Evolutionary conservation across 2,113 vertebrate species (phyloP), one percentile per base, ranked within the genome.

Genomic region (Scolopax mira): DNA sequence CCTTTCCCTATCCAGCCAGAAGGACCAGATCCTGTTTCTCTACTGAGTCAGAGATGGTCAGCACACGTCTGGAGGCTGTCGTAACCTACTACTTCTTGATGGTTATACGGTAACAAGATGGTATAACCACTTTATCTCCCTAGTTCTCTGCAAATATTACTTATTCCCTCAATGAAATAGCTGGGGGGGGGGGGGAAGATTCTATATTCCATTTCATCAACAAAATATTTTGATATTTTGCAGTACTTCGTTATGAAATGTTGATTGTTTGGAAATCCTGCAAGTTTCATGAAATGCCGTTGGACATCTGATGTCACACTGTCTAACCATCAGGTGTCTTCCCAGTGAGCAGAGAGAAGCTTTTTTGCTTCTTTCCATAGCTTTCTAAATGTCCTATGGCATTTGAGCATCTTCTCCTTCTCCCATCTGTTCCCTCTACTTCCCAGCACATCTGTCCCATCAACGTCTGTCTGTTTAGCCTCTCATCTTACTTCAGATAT

Each of bases 181-280:
- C 18, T 0, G 41, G 13, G 41, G 6, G 9, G 33, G 23, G 33
- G 5, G 5, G 42, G 41, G 52, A 14, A 0, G 0, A 7, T 51
- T 79, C 41, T 55, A 67, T 60, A 37, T 5, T 69, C 14, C 6
- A 39, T 69, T 51, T 84, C 4, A 19, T 48, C 35, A 70, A 27
- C 4, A 78, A 69, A 61, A 25, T 6, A 35, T 58, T 69, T 84
- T 6, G 18, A 2, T 55, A 37, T 75, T 64, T 79, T 82, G 62
- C 31, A 58, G 18, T 66, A 33, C 1, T 51, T 28, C 39, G 28
- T 6, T n/a, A 42, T 44, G 25, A 87, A 78, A 35, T 35, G 0
- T 39, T 64, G 62, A 49, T 42, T 77, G 19, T 30, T 61, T 54
- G 27, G 33, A 92, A 93, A 66, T 2, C 4, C 19, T 42, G 7